These are phyloP conservation scores for Carterocephalus palaemon DNA, from an alignment of 2,888 invertebrate genomes.

Conservation along the genomic window DNA sequence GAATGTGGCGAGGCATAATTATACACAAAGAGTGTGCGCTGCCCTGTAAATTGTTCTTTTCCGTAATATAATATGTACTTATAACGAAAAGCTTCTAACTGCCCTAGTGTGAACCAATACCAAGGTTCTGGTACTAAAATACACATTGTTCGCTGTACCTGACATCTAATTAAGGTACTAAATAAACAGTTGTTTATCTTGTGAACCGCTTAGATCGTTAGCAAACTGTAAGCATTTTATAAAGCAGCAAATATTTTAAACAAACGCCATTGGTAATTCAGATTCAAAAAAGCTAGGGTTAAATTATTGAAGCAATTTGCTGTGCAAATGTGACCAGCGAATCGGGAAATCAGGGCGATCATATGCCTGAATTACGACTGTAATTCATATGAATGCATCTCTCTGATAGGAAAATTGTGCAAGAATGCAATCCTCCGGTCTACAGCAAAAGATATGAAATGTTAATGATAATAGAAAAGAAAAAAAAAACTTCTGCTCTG, in stretches of 20 bases:
- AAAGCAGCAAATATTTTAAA: not conserved
- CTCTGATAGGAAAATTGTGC: too few species aligned
- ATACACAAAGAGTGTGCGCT: slow-evolving; percentile 20
- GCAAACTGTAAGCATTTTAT: too few species aligned
- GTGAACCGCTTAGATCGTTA: not conserved
- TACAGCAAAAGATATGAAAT: too few species aligned
- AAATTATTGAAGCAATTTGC: slow-evolving; percentile 3
- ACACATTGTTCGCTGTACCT: slow-evolving; percentile 7
- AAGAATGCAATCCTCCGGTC: too few species aligned
- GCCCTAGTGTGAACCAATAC: slow-evolving; percentile 10
- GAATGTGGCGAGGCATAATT: slow-evolving; percentile 19
- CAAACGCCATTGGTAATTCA: not conserved
- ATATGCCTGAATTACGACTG: not conserved
- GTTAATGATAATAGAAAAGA: too few species aligned
- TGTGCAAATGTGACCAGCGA: slow-evolving; percentile 2
- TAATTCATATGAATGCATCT: too few species aligned
- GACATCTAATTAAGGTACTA: slow-evolving; percentile 4
- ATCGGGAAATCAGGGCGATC: not conserved
- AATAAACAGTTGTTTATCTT: slow-evolving; percentile 2
- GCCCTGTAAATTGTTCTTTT: slow-evolving; percentile 29
- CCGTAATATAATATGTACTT: slow-evolving; percentile 31
- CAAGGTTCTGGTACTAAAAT: too few species aligned
- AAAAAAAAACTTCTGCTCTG: too few species aligned
- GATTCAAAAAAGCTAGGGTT: not conserved
- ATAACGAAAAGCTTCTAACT: slow-evolving; percentile 28